Evolutionary conservation across 2,888 invertebrate genomes (phyloP).

Genomic region (Marronus borbonicus): DNA sequence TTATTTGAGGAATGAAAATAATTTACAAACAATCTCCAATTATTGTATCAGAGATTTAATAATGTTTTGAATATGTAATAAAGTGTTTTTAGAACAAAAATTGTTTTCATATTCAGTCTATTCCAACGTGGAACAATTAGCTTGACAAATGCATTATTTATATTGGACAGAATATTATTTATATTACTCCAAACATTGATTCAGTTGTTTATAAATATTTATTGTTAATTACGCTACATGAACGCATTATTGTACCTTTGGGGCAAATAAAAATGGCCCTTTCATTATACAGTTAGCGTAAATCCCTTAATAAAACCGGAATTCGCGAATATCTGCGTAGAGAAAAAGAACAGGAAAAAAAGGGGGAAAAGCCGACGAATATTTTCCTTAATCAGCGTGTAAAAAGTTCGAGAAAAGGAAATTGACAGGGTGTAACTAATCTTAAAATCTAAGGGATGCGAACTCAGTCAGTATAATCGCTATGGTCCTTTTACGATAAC

Average conservation of each 20-base stretch:
- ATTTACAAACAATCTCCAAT: too few relatives aligned
- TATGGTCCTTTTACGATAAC: slow-evolving; percentile 55
- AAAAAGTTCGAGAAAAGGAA: slow-evolving; percentile 24
- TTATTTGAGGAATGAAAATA: too few relatives aligned
- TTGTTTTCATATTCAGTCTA: too few relatives aligned
- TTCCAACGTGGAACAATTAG: not conserved
- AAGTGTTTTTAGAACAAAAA: too few relatives aligned
- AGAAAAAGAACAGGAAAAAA: slow-evolving; percentile 11
- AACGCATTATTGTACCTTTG: slow-evolving; percentile 35
- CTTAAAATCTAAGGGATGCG: slow-evolving; percentile 46
- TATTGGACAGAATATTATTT: slow-evolving; percentile 18
- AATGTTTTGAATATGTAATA: too few relatives aligned
- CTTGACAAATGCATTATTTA: not conserved
- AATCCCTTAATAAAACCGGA: slow-evolving; percentile 32
- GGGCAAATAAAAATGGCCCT: slow-evolving; percentile 43
- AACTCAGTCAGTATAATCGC: slow-evolving; percentile 43
- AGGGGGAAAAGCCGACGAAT: not conserved
- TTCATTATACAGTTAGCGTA: slow-evolving; percentile 40
- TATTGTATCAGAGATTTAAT: too few relatives aligned
- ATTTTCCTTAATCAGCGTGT: slow-evolving; percentile 33
- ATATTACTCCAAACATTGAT: slow-evolving; percentile 23
- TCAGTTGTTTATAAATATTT: slow-evolving; percentile 42
- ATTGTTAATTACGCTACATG: slow-evolving; percentile 41
- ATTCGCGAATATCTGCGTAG: slow-evolving; percentile 19
- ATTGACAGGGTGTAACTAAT: slow-evolving; percentile 45